Evolutionary conservation across 2,113 vertebrate genomes (phyloP).

Genomic region (Alaudala cheleensis): DNA sequence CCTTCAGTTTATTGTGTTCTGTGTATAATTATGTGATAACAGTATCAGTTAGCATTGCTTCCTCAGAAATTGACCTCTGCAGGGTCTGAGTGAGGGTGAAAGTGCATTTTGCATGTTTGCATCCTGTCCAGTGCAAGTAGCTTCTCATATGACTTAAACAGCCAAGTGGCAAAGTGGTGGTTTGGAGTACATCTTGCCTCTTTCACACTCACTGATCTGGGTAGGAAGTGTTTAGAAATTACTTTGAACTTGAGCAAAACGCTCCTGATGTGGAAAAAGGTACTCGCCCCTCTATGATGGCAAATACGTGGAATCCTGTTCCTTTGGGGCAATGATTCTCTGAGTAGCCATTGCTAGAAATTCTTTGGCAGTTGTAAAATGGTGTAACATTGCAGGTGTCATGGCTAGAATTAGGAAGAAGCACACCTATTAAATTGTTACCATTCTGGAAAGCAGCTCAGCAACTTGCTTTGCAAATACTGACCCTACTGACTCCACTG

Average conservation of each 20-base stretch:
- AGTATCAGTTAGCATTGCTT: not conserved
- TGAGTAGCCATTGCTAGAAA: not conserved
- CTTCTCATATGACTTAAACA: not conserved
- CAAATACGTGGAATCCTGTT: not conserved
- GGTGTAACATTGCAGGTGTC: not conserved
- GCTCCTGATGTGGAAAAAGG: not conserved
- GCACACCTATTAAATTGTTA: not conserved
- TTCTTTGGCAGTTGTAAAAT: not conserved
- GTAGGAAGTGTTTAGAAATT: not conserved
- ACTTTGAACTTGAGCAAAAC: not conserved
- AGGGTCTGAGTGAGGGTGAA: not conserved
- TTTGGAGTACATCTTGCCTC: not conserved
- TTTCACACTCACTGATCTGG: not conserved
- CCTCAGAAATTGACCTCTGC: slow-evolving; percentile 8
- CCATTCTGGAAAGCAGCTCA: not conserved
- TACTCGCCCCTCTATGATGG: not conserved
- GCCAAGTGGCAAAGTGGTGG: not conserved
- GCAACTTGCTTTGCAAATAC: not conserved
- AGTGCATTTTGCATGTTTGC: slow-evolving; percentile 4
- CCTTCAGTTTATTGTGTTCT: slow-evolving; percentile 2
- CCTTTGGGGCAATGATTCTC: not conserved
- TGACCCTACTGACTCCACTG: not conserved
- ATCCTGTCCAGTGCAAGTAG: not conserved
- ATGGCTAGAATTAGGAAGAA: not conserved
- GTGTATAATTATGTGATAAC: not conserved